These are phyloP conservation scores for Spilarctia lutea DNA, from an alignment of 2,888 invertebrate genomes.

Conservation along the genomic window DNA sequence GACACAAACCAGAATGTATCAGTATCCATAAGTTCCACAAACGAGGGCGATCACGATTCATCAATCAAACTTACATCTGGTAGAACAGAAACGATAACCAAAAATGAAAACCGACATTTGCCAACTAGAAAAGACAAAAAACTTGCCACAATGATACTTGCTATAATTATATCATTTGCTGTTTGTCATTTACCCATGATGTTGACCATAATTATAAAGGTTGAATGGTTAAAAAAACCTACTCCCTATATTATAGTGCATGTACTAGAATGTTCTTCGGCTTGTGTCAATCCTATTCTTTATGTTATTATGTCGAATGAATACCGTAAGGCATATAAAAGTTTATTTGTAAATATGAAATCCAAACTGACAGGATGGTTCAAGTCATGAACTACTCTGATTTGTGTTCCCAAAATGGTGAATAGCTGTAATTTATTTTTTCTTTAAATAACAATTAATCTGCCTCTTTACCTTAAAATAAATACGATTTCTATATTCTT, in stretches of 20 bases:
- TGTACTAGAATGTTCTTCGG: constrained; percentile 92
- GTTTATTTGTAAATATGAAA: constrained; percentile 87
- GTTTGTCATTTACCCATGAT: constrained; percentile 96
- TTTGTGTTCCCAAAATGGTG: too few relatives aligned
- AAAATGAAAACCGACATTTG: constrained; percentile 80
- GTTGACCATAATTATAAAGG: constrained; percentile 91
- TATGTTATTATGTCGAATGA: constrained; percentile 98
- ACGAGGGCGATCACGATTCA: constrained; percentile 9
- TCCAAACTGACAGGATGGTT: constrained; percentile 33
- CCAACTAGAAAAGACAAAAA: constrained; percentile 92
- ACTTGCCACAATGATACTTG: constrained; percentile 94
- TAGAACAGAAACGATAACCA: constrained; percentile 56
- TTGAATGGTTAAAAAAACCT: constrained; percentile 86
- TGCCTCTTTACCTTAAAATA: too few relatives aligned
- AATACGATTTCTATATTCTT: too few relatives aligned
- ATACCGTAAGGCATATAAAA: constrained; percentile 94
- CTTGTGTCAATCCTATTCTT: constrained; percentile 96
- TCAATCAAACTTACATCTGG: constrained; percentile 9
- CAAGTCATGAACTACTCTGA: background rate
- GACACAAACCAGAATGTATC: background rate
- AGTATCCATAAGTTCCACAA: constrained; percentile 6
- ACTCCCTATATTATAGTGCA: constrained; percentile 92
- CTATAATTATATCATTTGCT: constrained; percentile 95
- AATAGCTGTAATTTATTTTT: too few relatives aligned
- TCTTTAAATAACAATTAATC: too few relatives aligned